phyloP scores from a whole-genome alignment of 1,140 invertebrate species.

The Eueides isabella region DNA sequence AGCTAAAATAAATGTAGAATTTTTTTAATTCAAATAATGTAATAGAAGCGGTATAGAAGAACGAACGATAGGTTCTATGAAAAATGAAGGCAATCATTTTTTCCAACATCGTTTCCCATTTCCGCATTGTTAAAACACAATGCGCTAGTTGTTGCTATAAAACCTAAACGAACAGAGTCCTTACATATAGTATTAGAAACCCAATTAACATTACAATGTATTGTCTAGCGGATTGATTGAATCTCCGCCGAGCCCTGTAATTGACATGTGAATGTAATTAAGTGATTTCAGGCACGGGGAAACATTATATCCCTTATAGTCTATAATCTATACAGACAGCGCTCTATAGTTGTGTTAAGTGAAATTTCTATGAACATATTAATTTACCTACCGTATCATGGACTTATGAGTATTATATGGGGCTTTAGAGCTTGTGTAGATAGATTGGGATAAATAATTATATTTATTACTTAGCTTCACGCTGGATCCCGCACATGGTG shows the following conservation, averaged over 20 bases:
- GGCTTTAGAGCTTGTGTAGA: neutral
- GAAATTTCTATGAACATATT: constrained; percentile 6
- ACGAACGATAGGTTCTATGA: too few species aligned
- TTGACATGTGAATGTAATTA: constrained; percentile 57
- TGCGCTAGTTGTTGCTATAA: neutral
- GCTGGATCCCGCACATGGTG: too few species aligned
- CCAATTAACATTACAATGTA: constrained; percentile 21
- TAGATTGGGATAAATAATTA: neutral
- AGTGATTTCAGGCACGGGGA: constrained; percentile 25
- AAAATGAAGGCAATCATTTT: too few species aligned
- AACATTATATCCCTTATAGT: neutral
- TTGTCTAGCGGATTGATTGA: constrained; percentile 42
- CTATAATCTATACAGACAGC: too few species aligned
- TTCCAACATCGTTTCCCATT: neutral
- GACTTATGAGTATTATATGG: neutral
- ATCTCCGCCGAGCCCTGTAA: constrained; percentile 43
- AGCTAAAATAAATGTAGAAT: too few species aligned
- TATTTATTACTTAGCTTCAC: too few species aligned
- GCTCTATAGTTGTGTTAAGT: neutral
- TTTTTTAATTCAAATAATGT: too few species aligned
- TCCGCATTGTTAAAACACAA: neutral
- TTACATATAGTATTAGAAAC: constrained; percentile 23
- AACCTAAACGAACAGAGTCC: constrained; percentile 1
- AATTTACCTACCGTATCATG: constrained; percentile 3
- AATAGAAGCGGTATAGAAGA: too few species aligned